Evolutionary conservation across 2,113 vertebrate genomes (phyloP).

Genomic region (Hydrochoerus hydrochaeris): DNA sequence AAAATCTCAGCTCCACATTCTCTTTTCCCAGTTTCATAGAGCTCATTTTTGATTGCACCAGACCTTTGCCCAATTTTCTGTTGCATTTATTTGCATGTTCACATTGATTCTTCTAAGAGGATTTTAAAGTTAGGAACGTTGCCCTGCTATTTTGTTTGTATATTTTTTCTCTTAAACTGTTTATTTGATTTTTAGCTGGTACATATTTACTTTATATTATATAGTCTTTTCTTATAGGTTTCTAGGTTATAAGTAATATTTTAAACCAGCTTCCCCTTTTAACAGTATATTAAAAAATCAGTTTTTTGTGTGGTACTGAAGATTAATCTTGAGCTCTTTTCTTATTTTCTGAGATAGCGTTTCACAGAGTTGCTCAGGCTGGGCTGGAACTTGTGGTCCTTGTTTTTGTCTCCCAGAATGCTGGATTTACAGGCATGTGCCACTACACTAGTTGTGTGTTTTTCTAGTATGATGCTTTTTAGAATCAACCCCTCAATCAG

Average conservation of each 20-base stretch:
- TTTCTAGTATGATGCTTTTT: not conserved
- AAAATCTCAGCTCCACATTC: not conserved
- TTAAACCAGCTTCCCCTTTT: not conserved
- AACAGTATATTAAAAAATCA: not conserved
- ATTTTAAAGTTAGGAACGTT: constrained; percentile 41
- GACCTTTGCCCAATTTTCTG: constrained; percentile 39
- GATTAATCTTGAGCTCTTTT: not conserved
- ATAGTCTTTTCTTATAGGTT: not conserved
- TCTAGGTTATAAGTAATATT: not conserved
- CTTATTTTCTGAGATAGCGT: not conserved
- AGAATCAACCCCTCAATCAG: too few relatives aligned
- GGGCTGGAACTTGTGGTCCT: not conserved
- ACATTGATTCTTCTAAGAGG: constrained; percentile 52
- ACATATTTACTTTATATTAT: not conserved
- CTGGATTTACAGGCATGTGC: not conserved
- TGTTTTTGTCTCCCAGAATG: not conserved
- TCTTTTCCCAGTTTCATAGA: not conserved
- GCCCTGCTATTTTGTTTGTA: not conserved
- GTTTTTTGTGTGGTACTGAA: not conserved
- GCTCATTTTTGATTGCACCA: not conserved
- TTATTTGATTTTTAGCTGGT: constrained; percentile 39
- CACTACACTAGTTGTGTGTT: not conserved
- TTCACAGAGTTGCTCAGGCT: not conserved
- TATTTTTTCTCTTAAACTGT: not conserved
- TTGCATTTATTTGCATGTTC: constrained; percentile 60